Conservation (phyloP, 2,113 vertebrate genomes). For the Rafetus swinhoei region DNA sequence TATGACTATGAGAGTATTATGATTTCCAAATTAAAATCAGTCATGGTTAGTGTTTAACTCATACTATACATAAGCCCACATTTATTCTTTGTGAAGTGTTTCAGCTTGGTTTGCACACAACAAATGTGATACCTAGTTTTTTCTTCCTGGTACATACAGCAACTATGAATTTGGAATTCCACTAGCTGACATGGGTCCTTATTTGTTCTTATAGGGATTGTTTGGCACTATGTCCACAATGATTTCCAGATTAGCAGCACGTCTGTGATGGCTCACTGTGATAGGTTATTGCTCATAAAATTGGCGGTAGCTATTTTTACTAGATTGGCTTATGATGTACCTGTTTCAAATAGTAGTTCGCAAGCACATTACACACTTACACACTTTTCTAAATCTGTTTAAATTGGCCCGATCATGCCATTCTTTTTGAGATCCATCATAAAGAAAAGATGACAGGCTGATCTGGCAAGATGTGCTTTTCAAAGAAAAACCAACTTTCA, state of each 20-base stretch:
- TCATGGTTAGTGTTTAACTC: not conserved
- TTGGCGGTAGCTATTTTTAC: slow-evolving; percentile 19
- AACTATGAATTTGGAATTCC: not conserved
- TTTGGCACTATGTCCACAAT: not conserved
- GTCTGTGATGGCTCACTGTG: not conserved
- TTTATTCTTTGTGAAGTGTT: not conserved
- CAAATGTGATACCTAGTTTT: not conserved
- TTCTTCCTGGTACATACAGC: not conserved
- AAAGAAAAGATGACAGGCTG: not conserved
- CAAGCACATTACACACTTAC: not conserved
- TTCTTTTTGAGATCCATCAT: not conserved
- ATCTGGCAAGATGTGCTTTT: not conserved
- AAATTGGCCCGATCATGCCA: not conserved
- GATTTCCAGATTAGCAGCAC: slow-evolving; percentile 12
- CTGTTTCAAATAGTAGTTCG: not conserved
- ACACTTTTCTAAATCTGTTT: not conserved
- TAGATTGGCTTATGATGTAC: not conserved
- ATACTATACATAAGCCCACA: not conserved
- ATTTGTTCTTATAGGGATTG: not conserved
- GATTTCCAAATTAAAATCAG: not conserved
- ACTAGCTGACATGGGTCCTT: not conserved
- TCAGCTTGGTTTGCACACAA: not conserved
- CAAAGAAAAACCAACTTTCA: not conserved
- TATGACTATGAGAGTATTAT: not conserved
- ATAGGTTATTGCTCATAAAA: not conserved